Base-by-base conservation (phyloP, 2,888 invertebrate species). In the Stenodera caucasica region DNA sequence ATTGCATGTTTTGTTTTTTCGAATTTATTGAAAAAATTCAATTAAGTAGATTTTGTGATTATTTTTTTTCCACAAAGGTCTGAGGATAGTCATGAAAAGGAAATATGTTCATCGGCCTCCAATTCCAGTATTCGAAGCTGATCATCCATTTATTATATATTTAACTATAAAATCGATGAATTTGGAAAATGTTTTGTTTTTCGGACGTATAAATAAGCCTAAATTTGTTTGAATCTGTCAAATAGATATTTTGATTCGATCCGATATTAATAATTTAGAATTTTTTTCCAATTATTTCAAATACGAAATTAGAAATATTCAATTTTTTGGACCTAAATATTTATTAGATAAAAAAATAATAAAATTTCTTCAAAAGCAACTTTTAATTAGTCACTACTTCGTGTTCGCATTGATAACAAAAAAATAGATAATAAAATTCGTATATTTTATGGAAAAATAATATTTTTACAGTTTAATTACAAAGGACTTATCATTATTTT, bases 91-190 rank as follows among this genome's bases (percentile, higher is more conserved):
- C 2, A 2, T 40, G 15, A 40, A 40, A 15, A 40, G 5, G 9
- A 40, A 40, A 40, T 2, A 4, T 0, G 18, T 18, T 6, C 4
- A 1, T 9, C 7, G 9, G 9, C 37, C 37, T 18, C 15, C 37
- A 40, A 9, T 8, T 40, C 37, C 37, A 40, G 8, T 9, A 35
- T 77, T 76, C 65, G 54, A 58, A 57, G 74, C 69, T 40, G 70
- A 75, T 61, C 75, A 69, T 62, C 76, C 73, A 53, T 78, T 76
- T 57, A 67, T 69, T 45, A 61, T 66, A 54, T 2, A 2, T 40
- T 18, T 40, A 40, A 15, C 9, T 0, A 18, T 40, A 18, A 40
- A 40, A 9, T 40, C 37, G 2, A 3, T 18, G 9, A 7, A 40
- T 18, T 6, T 18, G 8, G 18, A 1, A 4, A 40, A 40, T 40